Evolutionary conservation across 2,113 vertebrate genomes (phyloP), one percentile per base, ranked within the genome.

Genomic region (Lepidothrix coronata): DNA sequence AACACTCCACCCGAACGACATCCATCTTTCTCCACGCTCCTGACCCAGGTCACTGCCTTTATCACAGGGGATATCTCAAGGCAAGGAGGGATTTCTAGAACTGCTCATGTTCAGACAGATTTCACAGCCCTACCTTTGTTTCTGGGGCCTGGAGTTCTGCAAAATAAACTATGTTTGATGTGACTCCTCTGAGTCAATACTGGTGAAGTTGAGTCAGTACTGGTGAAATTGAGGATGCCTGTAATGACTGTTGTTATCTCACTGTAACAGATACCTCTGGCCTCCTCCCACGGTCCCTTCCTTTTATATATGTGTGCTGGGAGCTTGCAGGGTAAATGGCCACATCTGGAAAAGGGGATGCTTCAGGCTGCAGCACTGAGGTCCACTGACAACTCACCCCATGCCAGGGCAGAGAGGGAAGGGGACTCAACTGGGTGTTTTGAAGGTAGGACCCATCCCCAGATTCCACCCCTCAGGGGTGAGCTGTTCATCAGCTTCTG

Each of bases 1-100:
- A 96, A 72, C 78, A 88, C 85, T 80, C 73, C 18, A 72, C 76
- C 54, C 3, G 5, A 93, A 28, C 0, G 2, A 84, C 91, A 94
- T 95, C 85, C 58, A 89, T 96, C 94, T 82, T 91, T 93, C 81
- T 85, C 76, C 74, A 39, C 0, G 0, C 57, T 89, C 55, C 80
- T 96, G 93, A 89, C 96, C 93, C 18, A 27, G 88, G 96, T 95
- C 95, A 86, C 67, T 93, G 73, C 83, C 81, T 95, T 95, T 95
- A 93, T 95, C 85, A 35, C 11, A 11, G 73, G 65, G 44, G 43
- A 48, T 95, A 48, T 95, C 84, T 91, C 57, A 70, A 85, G 55
- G 76, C 14, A 0, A 91, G 72, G 55, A 92, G 70, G 73, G 57
- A 58, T 96, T 93, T 93, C 79, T 90, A 49, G 78, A 81, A 35